Evolutionary conservation across 1,140 invertebrate genomes (phyloP).

Genomic region (Cydia splendana): DNA sequence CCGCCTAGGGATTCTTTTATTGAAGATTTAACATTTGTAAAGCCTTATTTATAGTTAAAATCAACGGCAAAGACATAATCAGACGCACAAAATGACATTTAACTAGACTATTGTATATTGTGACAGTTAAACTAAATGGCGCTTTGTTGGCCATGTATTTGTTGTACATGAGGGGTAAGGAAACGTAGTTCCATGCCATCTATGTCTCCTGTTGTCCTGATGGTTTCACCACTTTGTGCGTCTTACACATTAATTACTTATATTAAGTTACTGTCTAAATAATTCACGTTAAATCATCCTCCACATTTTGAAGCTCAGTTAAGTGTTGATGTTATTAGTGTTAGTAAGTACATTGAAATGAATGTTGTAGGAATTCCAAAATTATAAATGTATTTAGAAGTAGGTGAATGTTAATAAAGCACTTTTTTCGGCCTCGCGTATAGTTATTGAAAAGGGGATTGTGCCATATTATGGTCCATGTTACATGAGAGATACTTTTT

Average conservation of each 20-base stretch:
- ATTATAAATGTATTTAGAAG: neutral
- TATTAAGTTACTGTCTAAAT: too few relatives aligned
- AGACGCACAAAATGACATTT: too few relatives aligned
- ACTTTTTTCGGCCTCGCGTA: constrained; percentile 15
- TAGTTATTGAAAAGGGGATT: neutral
- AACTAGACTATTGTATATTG: neutral
- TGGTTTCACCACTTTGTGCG: too few relatives aligned
- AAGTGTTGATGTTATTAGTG: neutral
- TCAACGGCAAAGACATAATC: neutral
- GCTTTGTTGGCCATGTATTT: neutral
- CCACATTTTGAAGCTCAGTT: too few relatives aligned
- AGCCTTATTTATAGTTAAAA: neutral
- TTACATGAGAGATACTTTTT: too few relatives aligned
- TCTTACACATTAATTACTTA: too few relatives aligned
- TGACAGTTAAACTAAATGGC: neutral
- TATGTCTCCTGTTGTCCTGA: too few relatives aligned
- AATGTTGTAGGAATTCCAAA: neutral
- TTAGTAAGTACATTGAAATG: neutral
- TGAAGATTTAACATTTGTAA: neutral
- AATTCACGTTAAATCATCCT: neutral
- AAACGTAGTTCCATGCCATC: too few relatives aligned
- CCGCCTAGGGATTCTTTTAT: too few relatives aligned
- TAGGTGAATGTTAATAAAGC: neutral
- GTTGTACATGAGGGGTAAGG: too few relatives aligned
- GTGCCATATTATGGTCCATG: neutral